Evolutionary conservation across 2,797 vertebrate genomes (phyloP), one percentile per base, ranked within the genome.

Genomic region (Neostethus bicornis): DNA sequence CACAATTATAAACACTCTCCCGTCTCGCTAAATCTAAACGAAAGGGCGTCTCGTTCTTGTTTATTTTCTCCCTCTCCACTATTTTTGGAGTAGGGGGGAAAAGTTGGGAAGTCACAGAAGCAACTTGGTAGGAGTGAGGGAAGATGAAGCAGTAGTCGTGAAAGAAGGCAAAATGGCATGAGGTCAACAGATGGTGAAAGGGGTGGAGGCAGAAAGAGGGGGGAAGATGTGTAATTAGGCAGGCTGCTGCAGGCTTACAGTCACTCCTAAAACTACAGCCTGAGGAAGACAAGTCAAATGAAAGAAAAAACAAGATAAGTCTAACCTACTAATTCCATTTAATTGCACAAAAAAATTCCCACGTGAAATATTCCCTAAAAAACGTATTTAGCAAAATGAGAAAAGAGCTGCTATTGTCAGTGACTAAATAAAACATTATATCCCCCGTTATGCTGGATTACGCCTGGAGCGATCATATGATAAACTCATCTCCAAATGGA

Each of bases 151-250:
- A 80, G 80, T 35, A 26, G 75, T 61, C 73, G 76, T 74, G 79
- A 66, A 77, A 64, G 75, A 80, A 81, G 81, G 79, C 70, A 81
- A 80, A 76, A 84, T 81, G 81, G 87, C 84, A 86, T 83, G 80
- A 87, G 86, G 86, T 87, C 81, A 88, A 88, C 87, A 90, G 90
- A 89, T 87, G 88, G 85, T 65, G 81, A 73, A 69, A 63, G 75
- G 53, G 75, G 52, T 68, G 44, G 35, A 13, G 57, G 43, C 0
- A 1, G 37, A 14, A 28, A 51, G 46, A 43, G 51, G 58, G 51
- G 67, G 54, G 63, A 57, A 41, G 64, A 5, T 16, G 68, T 58
- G 65, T 63, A 81, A 84, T 78, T 74, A 84, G 55, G 63, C 55
- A 64, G 58, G 57, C 48, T 51, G 51, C 80, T 79, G 75, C 53